These are phyloP conservation scores for Mechanitis messenoides DNA, from an alignment of 2,888 invertebrate genomes.

Conservation along the genomic window DNA sequence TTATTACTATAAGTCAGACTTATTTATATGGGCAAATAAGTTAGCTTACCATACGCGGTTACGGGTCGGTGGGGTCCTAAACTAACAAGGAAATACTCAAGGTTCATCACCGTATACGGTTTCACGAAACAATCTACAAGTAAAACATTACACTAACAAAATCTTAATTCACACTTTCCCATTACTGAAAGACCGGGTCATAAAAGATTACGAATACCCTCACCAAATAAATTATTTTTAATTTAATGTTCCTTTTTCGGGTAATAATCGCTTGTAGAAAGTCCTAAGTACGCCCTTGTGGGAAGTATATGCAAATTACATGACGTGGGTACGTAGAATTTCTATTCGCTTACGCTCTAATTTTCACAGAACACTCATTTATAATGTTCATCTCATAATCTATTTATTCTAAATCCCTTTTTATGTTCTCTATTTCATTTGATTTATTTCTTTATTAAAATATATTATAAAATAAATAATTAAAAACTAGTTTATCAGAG, in stretches of 20 bases:
- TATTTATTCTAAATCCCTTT: slow-evolving; percentile 11
- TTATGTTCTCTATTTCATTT: neutral
- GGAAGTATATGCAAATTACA: slow-evolving; percentile 25
- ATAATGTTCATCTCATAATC: slow-evolving; percentile 20
- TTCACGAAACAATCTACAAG: slow-evolving; percentile 25
- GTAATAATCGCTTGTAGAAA: slow-evolving; percentile 22
- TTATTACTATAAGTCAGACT: slow-evolving; percentile 10
- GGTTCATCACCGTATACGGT: slow-evolving; percentile 22
- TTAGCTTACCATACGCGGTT: slow-evolving; percentile 32
- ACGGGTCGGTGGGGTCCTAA: slow-evolving; percentile 31
- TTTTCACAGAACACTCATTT: slow-evolving; percentile 17
- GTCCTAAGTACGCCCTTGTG: slow-evolving; percentile 19
- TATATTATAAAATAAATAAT: neutral
- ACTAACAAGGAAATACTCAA: slow-evolving; percentile 32
- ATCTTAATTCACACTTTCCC: slow-evolving; percentile 24
- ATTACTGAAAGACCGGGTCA: slow-evolving; percentile 12
- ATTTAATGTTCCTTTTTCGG: slow-evolving; percentile 22
- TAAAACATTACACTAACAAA: slow-evolving; percentile 29
- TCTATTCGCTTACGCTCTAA: slow-evolving; percentile 16
- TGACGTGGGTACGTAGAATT: slow-evolving; percentile 19
- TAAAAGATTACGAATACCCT: slow-evolving; percentile 15
- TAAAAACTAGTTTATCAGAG: neutral
- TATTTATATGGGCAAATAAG: slow-evolving; percentile 29
- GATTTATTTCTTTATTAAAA: neutral
- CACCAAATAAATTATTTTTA: slow-evolving; percentile 24